Evolutionary conservation across 2,888 invertebrate species (phyloP).

Genomic region (Lithophane ornitopus): DNA sequence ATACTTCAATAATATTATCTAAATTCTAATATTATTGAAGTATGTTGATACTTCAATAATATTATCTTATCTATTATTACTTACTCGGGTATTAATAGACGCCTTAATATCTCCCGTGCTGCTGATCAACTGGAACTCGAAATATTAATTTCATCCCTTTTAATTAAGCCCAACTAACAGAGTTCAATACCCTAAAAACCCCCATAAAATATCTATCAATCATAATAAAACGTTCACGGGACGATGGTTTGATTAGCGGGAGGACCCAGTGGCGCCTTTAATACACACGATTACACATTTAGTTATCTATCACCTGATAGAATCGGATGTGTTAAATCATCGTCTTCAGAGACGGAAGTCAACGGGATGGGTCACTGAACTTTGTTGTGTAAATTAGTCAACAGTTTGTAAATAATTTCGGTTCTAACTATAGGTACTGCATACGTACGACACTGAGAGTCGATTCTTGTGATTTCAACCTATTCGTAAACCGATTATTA

Average conservation of each 20-base stretch:
- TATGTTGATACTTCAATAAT: not conserved
- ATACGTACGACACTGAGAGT: too few relatives aligned
- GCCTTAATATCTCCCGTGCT: not conserved
- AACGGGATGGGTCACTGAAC: conserved; percentile 31
- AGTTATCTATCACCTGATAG: conserved; percentile 53
- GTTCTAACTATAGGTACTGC: not conserved
- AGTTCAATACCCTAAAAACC: conserved; percentile 48
- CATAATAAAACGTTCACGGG: conserved; percentile 67
- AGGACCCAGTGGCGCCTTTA: conserved; percentile 52
- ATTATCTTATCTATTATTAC: too few relatives aligned
- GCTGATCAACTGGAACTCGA: conserved; percentile 6
- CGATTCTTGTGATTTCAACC: not conserved
- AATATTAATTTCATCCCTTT: conserved; percentile 9
- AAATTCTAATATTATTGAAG: not conserved
- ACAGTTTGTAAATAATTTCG: not conserved
- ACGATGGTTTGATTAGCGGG: conserved; percentile 58
- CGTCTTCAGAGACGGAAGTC: conserved; percentile 37
- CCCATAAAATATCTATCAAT: conserved; percentile 68
- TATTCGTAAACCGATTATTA: not conserved
- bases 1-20: too few relatives aligned
- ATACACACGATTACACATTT: conserved; percentile 61
- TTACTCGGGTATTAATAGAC: not conserved
- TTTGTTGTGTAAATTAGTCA: conserved; percentile 14
- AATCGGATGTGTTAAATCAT: conserved; percentile 60
- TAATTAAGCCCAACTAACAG: conserved; percentile 37